Evolutionary conservation across 2,888 invertebrate species (phyloP).

Genomic region (Junonia oenone): DNA sequence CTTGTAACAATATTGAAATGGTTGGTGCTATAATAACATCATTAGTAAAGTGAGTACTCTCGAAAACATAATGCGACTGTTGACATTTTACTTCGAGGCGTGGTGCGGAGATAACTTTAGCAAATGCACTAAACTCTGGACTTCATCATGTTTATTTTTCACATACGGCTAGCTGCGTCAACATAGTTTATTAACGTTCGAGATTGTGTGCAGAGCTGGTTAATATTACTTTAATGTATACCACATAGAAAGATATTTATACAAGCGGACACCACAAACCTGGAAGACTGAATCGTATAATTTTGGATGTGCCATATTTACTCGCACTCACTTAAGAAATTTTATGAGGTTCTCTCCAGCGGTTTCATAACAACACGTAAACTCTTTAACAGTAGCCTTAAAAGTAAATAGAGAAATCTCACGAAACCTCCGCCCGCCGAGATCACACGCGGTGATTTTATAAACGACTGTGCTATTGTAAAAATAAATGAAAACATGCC

Average conservation of each 20-base stretch:
- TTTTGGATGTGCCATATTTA: conserved; percentile 43
- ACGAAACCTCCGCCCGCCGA: conserved; percentile 47
- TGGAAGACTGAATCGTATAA: conserved; percentile 9
- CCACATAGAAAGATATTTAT: conserved; percentile 31
- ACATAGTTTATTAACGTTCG: conserved; percentile 56
- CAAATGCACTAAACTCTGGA: conserved; percentile 58
- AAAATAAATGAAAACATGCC: conserved; percentile 66
- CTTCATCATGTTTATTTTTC: conserved; percentile 62
- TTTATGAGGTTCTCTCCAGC: conserved; percentile 22
- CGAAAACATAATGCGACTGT: conserved; percentile 56
- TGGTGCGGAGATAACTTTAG: conserved; percentile 65
- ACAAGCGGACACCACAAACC: conserved; percentile 15
- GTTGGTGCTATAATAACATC: conserved; percentile 35
- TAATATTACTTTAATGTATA: conserved; percentile 40
- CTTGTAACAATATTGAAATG: conserved; percentile 14
- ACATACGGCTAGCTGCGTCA: conserved; percentile 58
- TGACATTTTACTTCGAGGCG: conserved; percentile 66
- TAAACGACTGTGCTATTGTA: conserved; percentile 55
- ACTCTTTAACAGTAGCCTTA: conserved; percentile 26
- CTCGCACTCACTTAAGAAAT: conserved; percentile 30
- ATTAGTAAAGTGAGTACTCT: conserved; percentile 54
- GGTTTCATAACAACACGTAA: conserved; percentile 26
- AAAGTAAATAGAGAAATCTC: conserved; percentile 51
- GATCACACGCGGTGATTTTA: conserved; percentile 57
- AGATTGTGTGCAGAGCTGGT: conserved; percentile 45